Percentiles rank a stretch among this genome's conserved stretches.
Conservation (phyloP, 2,797 vertebrate species). For the Malacoraja senta region DNA sequence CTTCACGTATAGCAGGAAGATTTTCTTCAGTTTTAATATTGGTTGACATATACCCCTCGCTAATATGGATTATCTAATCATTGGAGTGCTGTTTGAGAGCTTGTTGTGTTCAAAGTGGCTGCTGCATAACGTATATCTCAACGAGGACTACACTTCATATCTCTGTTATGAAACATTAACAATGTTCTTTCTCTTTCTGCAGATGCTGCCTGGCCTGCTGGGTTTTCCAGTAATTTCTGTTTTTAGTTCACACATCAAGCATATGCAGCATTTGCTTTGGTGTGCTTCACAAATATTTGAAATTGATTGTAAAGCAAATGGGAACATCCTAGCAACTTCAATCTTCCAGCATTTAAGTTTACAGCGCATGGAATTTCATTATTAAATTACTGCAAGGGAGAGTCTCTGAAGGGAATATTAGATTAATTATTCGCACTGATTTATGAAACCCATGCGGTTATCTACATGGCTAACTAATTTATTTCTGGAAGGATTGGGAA, state of each 20-base stretch:
- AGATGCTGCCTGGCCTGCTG: too few relatives aligned
- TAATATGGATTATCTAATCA: not conserved
- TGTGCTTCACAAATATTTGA: not conserved
- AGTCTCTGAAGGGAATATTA: not conserved
- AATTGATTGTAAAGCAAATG: not conserved
- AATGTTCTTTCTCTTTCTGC: too few relatives aligned
- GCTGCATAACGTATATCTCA: not conserved
- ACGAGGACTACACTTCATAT: not conserved
- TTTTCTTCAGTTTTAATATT: too few relatives aligned
- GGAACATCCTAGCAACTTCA: not conserved
- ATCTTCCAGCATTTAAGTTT: not conserved
- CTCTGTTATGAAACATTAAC: too few relatives aligned
- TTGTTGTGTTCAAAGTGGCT: not conserved
- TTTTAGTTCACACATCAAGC: too few relatives aligned
- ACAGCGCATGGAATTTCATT: not conserved
- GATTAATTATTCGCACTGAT: not conserved
- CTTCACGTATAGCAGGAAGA: not conserved
- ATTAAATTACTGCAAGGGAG: not conserved
- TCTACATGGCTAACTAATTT: not conserved
- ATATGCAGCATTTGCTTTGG: too few relatives aligned
- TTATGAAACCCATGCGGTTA: not conserved
- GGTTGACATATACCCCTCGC: not conserved
- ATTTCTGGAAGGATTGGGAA: not conserved
- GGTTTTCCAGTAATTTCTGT: too few relatives aligned
- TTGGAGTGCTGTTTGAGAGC: not conserved